Conservation (phyloP, 2,888 invertebrate species). For the Drosophila putrida region DNA sequence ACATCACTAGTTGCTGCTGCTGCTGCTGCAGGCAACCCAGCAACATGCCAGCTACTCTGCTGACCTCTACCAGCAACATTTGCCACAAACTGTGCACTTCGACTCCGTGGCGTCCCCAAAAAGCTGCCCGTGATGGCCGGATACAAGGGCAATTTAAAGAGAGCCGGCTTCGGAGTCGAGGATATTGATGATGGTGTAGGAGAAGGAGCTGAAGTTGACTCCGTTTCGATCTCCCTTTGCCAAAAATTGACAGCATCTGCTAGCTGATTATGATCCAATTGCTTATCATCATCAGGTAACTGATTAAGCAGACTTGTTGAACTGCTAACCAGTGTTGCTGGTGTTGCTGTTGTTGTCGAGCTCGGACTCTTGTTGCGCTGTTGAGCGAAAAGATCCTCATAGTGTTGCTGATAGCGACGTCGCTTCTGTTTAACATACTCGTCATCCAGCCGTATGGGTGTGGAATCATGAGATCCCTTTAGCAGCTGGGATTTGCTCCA, state of each 20-base stretch:
- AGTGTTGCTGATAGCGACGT: slow-evolving; percentile 76
- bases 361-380: slow-evolving; percentile 35
- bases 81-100: slow-evolving; percentile 80
- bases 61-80: slow-evolving; percentile 66
- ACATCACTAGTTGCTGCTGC: too few species aligned
- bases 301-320: slow-evolving; percentile 63
- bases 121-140: slow-evolving; percentile 76
- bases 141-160: slow-evolving; percentile 76
- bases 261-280: slow-evolving; percentile 45
- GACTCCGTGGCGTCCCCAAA: slow-evolving; percentile 78
- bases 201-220: slow-evolving; percentile 1
- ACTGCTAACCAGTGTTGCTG: slow-evolving; percentile 3
- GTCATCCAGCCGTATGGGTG: slow-evolving; percentile 71
- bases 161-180: slow-evolving; percentile 69
- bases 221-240: slow-evolving; percentile 67
- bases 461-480: slow-evolving; percentile 59
- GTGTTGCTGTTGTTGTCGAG: slow-evolving; percentile 30
- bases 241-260: slow-evolving; percentile 52
- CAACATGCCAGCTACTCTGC: slow-evolving; percentile 47
- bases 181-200: not conserved
- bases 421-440: slow-evolving; percentile 80
- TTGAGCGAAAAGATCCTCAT: slow-evolving; percentile 79
- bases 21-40: too few species aligned
- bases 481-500: slow-evolving; percentile 64
- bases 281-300: slow-evolving; percentile 81